Conservation (phyloP, 2,888 invertebrate species). For the Hydriomena furcata region DNA sequence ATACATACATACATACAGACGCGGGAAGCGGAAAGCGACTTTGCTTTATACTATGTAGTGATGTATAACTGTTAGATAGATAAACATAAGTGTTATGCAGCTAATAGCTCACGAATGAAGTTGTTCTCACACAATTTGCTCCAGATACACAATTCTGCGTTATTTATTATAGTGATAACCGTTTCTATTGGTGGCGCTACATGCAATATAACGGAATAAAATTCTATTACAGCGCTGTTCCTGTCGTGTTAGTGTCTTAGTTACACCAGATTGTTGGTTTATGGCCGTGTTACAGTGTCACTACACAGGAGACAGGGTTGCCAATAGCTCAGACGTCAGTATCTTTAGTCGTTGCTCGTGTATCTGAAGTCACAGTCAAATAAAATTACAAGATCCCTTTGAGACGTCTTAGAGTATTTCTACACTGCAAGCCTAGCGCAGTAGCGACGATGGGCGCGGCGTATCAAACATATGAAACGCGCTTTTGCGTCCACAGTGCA, state of each 20-base stretch:
- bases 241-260: slow-evolving; percentile 65
- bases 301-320: slow-evolving; percentile 33
- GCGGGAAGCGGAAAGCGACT: too few relatives aligned
- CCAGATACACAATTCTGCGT: slow-evolving; percentile 43
- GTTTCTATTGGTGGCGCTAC: slow-evolving; percentile 52
- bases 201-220: slow-evolving; percentile 64
- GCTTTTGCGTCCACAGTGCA: too few relatives aligned
- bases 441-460: too few relatives aligned
- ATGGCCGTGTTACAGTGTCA: slow-evolving; percentile 53
- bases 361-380: too few relatives aligned
- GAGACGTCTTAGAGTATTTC: too few relatives aligned
- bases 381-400: too few relatives aligned
- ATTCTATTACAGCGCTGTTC: slow-evolving; percentile 60
- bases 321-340: slow-evolving; percentile 8
- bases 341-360: too few relatives aligned
- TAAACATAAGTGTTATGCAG: slow-evolving; percentile 15
- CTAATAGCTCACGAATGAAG: slow-evolving; percentile 28
- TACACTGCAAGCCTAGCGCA: too few relatives aligned
- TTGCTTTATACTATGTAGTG: too few relatives aligned
- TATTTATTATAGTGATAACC: slow-evolving; percentile 53
- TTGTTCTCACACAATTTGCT: slow-evolving; percentile 40
- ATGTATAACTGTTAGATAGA: too few relatives aligned
- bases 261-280: slow-evolving; percentile 60
- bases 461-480: too few relatives aligned
- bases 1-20: too few relatives aligned